Evolutionary conservation across 2,797 vertebrate species (phyloP).

Genomic region (Meriones psammophilus): DNA sequence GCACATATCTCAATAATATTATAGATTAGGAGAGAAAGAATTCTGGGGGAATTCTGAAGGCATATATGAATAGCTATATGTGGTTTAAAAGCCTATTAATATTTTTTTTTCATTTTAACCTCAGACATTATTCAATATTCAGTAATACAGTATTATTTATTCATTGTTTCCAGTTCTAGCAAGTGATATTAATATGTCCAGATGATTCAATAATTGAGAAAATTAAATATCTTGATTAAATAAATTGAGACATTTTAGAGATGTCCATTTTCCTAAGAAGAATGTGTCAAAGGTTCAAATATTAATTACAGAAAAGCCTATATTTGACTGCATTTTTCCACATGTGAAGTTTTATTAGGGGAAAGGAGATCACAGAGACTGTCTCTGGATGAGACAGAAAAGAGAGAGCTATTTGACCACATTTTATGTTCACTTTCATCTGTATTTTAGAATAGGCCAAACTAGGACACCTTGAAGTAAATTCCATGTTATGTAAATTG

Average conservation of each 20-base stretch:
- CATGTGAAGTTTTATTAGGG: too few species aligned
- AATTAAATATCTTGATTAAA: not conserved
- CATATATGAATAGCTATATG: not conserved
- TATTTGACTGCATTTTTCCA: not conserved
- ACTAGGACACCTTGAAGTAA: not conserved
- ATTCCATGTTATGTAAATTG: not conserved
- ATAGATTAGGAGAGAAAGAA: not conserved
- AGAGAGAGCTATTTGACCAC: too few species aligned
- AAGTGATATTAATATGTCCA: not conserved
- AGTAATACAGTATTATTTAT: not conserved
- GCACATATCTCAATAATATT: not conserved
- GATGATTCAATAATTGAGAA: conserved; percentile 12
- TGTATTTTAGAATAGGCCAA: conserved; percentile 20
- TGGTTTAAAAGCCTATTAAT: conserved; percentile 1
- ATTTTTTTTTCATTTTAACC: conserved; percentile 28
- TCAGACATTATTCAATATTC: not conserved
- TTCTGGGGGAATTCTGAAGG: not conserved
- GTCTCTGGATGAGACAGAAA: too few species aligned
- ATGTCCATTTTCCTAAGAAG: not conserved
- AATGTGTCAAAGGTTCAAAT: not conserved
- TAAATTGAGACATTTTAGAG: conserved; percentile 20
- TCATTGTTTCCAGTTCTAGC: conserved; percentile 3
- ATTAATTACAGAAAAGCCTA: not conserved
- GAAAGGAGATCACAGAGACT: too few species aligned
- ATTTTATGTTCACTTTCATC: not conserved